Base-by-base conservation (phyloP, 1,140 invertebrate genomes). In the Drosophila equinoxialis region DNA sequence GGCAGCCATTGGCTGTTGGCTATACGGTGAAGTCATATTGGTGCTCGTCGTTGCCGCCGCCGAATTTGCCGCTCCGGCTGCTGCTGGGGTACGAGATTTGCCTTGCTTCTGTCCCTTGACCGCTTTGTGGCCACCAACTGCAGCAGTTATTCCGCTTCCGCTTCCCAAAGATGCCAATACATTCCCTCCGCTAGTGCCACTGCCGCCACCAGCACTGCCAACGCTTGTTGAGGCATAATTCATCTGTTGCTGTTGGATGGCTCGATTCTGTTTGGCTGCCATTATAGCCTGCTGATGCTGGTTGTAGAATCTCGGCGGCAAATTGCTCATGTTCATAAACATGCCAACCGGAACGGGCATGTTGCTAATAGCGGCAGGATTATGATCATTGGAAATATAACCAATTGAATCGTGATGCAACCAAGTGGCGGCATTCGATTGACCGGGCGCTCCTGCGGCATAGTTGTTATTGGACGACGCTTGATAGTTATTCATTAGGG, bases 241-340 rank as follows among this genome's bases (percentile, higher is more conserved):
- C 4, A 42, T 48, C 65, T 68, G 65, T 59, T 37, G 51, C 55
- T 70, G 57, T 75, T 64, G 71, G 37, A 74, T 74, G 58, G 65
- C 79, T 14, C 51, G 72, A 80, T 86, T 86, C 77, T 91, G 86
- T 58, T 92, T 92, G 45, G 74, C 87, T 42, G 90, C 92, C 91
- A 93, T 94, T 30, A 93, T 90, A 1, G 93, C 94, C 84, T 95
- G 93, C 57, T 93, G 93, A 76, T 96, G 96, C 78, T 97, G 96
- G 82, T 97, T 97, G 77, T 96, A 97, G 92, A 97, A 98, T 5
- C 96, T 92, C 1, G 96, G 96, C n/a, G 96, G 96, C 39, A 98
- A 95, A 67, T 97, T 96, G 7, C 96, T 95, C 96, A 97, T 97
- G 83, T 97, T 97, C 95, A 98, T 97, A 79, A 98, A 98, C 96